Conservation (phyloP, 2,888 invertebrate genomes). For the Melanotus villosus region DNA sequence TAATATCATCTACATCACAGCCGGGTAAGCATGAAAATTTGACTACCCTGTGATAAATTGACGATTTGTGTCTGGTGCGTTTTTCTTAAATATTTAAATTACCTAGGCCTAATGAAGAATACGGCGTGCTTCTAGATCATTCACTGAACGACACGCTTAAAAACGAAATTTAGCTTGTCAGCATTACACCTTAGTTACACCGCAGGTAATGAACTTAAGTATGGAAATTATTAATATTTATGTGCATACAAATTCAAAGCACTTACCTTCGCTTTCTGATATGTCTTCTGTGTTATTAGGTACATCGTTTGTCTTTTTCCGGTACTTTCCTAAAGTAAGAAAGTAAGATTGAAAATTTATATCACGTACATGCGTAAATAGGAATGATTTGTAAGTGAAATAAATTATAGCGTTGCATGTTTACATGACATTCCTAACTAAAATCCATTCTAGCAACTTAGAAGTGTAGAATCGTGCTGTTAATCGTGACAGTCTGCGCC, state of each 20-base stretch:
- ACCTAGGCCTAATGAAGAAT: no score
- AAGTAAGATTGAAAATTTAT: slow-evolving; percentile 49
- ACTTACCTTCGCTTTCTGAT: slow-evolving; percentile 34
- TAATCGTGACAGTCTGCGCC: slow-evolving; percentile 64
- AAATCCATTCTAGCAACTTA: slow-evolving; percentile 61
- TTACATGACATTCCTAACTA: slow-evolving; percentile 59
- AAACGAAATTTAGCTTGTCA: no score
- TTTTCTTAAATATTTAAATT: neutral
- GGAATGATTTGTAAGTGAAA: slow-evolving; percentile 60
- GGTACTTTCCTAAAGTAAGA: slow-evolving; percentile 54
- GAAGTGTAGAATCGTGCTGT: slow-evolving; percentile 61
- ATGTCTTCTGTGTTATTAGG: slow-evolving; percentile 35
- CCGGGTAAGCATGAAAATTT: slow-evolving; percentile 14
- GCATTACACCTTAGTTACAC: neutral
- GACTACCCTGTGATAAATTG: slow-evolving; percentile 1
- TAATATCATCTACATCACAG: slow-evolving; percentile 20
- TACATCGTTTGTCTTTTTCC: slow-evolving; percentile 57
- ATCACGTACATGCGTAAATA: slow-evolving; percentile 50
- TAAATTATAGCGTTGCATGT: slow-evolving; percentile 62
- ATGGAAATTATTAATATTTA: neutral
- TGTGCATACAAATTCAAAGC: neutral
- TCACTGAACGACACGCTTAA: no score
- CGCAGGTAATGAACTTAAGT: neutral
- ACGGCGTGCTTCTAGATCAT: no score
- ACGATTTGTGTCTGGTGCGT: neutral